phyloP scores from a whole-genome alignment of 2,113 vertebrate genomes.

The Eclectus roratus region DNA sequence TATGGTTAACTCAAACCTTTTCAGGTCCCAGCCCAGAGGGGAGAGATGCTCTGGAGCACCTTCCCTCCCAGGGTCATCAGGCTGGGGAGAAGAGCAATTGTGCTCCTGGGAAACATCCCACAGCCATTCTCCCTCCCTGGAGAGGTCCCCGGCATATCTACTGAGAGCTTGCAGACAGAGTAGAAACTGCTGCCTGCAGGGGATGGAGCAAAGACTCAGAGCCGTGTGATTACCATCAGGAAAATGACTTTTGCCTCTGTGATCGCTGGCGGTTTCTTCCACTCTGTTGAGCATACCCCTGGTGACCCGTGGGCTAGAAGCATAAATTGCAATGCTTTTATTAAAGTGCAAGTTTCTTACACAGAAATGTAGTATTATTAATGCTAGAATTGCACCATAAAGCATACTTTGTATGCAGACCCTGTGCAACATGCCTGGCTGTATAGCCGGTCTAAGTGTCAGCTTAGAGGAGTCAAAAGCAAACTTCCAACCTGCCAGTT shows the following conservation, averaged over 20 bases:
- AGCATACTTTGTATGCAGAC: fast-evolving
- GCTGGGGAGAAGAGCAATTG: not conserved
- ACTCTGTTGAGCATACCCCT: fast-evolving
- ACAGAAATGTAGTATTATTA: fast-evolving
- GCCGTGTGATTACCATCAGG: fast-evolving
- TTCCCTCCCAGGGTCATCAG: not conserved
- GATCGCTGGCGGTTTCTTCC: fast-evolving
- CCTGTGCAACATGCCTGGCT: fast-evolving
- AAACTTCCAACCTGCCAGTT: not conserved
- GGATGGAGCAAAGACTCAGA: not conserved
- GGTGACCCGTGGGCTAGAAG: not conserved
- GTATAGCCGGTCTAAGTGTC: fast-evolving
- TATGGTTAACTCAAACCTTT: not conserved
- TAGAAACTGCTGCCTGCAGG: not conserved
- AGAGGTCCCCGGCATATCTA: not conserved
- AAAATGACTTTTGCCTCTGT: fast-evolving
- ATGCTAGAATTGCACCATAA: fast-evolving
- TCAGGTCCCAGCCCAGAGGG: not conserved
- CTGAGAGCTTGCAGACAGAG: not conserved
- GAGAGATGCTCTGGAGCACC: not conserved
- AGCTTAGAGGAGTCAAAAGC: not conserved
- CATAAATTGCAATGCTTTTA: not conserved
- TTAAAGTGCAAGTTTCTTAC: fast-evolving
- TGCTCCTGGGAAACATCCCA: not conserved
- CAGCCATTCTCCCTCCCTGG: not conserved